Percentiles rank a stretch among this genome's conserved stretches.
These are phyloP conservation scores for Drosophila ananassae DNA, from an alignment of 1,140 invertebrate genomes.

Conservation along the genomic window DNA sequence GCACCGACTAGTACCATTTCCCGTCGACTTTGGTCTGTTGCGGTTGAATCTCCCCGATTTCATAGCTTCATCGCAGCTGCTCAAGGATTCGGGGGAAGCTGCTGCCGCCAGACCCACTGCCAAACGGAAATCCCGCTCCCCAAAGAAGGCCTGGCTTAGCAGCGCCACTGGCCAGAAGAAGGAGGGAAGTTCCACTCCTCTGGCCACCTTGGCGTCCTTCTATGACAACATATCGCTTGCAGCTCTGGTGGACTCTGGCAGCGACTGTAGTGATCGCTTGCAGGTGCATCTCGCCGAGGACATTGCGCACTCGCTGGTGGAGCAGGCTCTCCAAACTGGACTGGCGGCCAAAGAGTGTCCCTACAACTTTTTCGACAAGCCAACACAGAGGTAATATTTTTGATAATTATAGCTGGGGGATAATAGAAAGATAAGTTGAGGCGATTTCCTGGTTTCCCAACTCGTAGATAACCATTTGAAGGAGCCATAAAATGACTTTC, in stretches of 20 bases:
- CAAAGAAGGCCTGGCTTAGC: slow-evolving; percentile 73
- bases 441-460: no score
- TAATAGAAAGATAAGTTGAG: no score
- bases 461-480: no score
- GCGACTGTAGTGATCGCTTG: slow-evolving; percentile 56
- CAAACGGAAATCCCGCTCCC: slow-evolving; percentile 74
- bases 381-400: slow-evolving; percentile 54
- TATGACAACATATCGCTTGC: slow-evolving; percentile 77
- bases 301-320: slow-evolving; percentile 70
- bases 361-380: slow-evolving; percentile 76
- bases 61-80: slow-evolving; percentile 40
- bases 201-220: slow-evolving; percentile 56
- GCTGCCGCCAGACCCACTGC: slow-evolving; percentile 1
- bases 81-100: slow-evolving; percentile 20
- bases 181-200: slow-evolving; percentile 12
- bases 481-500: not conserved
- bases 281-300: slow-evolving; percentile 59
- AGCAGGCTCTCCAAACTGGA: slow-evolving; percentile 62
- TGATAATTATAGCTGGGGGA: no score
- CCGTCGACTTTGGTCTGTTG: slow-evolving; percentile 69
- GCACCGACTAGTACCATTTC: slow-evolving; percentile 67
- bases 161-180: slow-evolving; percentile 38
- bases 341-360: slow-evolving; percentile 58
- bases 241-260: slow-evolving; percentile 45
- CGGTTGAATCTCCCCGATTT: slow-evolving; percentile 67